Percentiles rank a stretch among this genome's conserved stretches.
These are phyloP conservation scores for Limnodromus scolopaceus DNA, from an alignment of 2,797 vertebrate species.

Conservation along the genomic window DNA sequence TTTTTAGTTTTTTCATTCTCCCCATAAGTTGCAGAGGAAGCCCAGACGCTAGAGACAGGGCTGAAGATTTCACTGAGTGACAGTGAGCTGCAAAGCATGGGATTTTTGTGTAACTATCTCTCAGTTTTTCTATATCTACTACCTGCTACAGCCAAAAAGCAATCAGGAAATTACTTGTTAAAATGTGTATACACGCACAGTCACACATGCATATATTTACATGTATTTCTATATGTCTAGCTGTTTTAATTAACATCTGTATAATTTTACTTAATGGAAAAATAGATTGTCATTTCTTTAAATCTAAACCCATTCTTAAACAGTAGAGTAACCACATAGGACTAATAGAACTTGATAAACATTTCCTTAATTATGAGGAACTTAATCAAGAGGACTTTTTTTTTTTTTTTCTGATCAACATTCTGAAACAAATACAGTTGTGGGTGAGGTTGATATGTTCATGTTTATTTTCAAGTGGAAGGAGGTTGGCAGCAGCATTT, in stretches of 20 bases:
- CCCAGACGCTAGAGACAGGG: too few species aligned
- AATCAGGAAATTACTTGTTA: not conserved
- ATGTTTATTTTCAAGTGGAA: constrained; percentile 21
- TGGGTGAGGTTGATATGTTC: not conserved
- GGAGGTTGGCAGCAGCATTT: not conserved
- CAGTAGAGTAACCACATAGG: not conserved
- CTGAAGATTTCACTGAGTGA: not conserved
- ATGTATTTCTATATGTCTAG: not conserved
- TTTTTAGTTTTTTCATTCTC: not conserved
- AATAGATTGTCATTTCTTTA: not conserved
- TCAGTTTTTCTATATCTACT: not conserved
- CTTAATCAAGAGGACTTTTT: not conserved
- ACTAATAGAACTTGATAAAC: not conserved
- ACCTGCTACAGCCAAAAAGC: not conserved
- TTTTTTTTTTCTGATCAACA: not conserved
- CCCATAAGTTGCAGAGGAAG: not conserved
- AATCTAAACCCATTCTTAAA: not conserved
- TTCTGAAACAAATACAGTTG: not conserved
- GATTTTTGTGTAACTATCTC: not conserved
- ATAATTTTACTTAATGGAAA: not conserved
- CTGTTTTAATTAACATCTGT: not conserved
- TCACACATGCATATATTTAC: not conserved
- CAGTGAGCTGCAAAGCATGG: not conserved
- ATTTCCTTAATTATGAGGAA: not conserved
- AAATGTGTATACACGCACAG: not conserved